A percentile compares a stretch with the other conserved stretches of the same genome.
These are phyloP conservation scores for Drosophila atroscutellata DNA, from an alignment of 2,888 invertebrate genomes.

Conservation along the genomic window DNA sequence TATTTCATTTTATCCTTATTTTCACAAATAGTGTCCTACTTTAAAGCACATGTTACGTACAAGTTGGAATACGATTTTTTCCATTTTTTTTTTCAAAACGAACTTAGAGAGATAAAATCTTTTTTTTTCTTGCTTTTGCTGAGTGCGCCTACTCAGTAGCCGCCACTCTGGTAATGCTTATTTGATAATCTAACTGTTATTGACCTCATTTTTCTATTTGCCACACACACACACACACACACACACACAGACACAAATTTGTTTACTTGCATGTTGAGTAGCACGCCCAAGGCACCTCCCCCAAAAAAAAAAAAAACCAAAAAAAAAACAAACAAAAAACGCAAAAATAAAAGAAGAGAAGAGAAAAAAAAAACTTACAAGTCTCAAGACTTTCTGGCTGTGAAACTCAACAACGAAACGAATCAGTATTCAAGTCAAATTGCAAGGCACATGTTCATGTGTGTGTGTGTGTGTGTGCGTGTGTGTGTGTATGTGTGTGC, in stretches of 20 bases:
- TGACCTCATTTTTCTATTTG: conserved; percentile 75
- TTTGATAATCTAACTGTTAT: conserved; percentile 81
- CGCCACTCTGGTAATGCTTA: conserved; percentile 64
- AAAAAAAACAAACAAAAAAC: not conserved
- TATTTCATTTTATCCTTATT: not conserved
- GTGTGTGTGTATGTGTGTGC: conserved; percentile 6
- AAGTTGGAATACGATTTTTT: not conserved
- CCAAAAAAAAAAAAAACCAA: not conserved
- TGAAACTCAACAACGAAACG: conserved; percentile 16
- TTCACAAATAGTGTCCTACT: not conserved
- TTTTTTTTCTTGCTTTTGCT: not conserved
- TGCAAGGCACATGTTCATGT: conserved; percentile 7
- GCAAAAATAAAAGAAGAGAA: not conserved
- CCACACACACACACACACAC: conserved; percentile 36
- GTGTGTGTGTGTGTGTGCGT: not conserved
- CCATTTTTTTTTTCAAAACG: not conserved
- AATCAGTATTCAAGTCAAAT: conserved; percentile 31
- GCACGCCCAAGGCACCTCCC: conserved; percentile 2
- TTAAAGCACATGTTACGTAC: not conserved
- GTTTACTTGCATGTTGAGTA: conserved; percentile 51
- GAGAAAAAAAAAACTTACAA: conserved; percentile 5
- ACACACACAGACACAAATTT: conserved; percentile 45
- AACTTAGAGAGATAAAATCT: not conserved
- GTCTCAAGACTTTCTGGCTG: conserved; percentile 9
- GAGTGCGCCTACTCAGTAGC: not conserved